A percentile compares a stretch with the other conserved stretches of the same genome.
Evolutionary conservation across 2,113 vertebrate genomes (phyloP).

Genomic region (Chlamydotis undulata): DNA sequence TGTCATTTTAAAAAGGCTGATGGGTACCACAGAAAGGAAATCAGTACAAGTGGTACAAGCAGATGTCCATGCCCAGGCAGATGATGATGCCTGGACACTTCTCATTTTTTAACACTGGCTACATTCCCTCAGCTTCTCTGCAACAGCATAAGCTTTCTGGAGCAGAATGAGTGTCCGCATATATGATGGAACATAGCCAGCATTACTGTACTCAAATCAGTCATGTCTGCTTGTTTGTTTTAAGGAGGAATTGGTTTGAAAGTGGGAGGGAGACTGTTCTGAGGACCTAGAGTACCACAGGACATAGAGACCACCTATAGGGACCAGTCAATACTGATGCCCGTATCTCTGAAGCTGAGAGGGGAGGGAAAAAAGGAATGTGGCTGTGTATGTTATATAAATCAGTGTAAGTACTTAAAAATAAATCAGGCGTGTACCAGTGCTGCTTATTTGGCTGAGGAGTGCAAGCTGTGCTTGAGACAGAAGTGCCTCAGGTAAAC

Average conservation of each 20-base stretch:
- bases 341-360: neutral
- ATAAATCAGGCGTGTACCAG: neutral
- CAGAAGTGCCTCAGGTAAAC: neutral
- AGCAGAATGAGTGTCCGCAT: conserved; percentile 35
- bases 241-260: neutral
- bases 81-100: neutral
- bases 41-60: neutral
- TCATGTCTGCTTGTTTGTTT: neutral
- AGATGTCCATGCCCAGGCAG: neutral
- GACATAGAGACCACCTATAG: neutral
- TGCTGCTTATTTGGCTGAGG: neutral
- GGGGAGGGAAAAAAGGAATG: neutral
- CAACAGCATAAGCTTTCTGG: conserved; percentile 4
- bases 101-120: conserved; percentile 7
- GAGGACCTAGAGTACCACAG: neutral
- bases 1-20: neutral
- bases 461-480: neutral
- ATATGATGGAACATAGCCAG: neutral
- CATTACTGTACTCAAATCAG: neutral
- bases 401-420: neutral
- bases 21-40: neutral
- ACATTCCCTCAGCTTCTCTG: neutral
- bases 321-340: neutral
- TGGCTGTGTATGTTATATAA: neutral
- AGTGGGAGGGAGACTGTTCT: neutral